phyloP scores from a whole-genome alignment of 2,888 invertebrate genomes.

The Hypena proboscidalis region DNA sequence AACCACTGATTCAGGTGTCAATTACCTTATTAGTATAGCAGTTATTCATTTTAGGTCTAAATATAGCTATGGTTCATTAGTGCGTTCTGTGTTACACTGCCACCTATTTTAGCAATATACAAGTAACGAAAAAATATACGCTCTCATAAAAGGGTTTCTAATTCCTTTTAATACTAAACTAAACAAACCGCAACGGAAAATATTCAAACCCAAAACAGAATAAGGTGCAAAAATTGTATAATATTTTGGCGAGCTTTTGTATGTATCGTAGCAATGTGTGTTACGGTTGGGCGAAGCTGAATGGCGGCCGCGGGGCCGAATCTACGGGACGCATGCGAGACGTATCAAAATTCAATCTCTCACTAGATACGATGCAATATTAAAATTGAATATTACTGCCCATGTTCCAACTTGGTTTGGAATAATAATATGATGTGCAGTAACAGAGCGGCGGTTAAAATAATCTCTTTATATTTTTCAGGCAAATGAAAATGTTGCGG shows the following conservation, averaged over 20 bases:
- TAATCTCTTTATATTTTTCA: neutral
- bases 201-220: neutral
- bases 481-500: neutral
- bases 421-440: constrained; percentile 27
- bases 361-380: constrained; percentile 65
- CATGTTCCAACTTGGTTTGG: constrained; percentile 35
- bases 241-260: constrained; percentile 14
- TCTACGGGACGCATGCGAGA: constrained; percentile 48
- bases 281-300: constrained; percentile 63
- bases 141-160: no score
- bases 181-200: no score
- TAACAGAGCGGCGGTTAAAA: neutral
- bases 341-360: constrained; percentile 78
- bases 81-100: no score
- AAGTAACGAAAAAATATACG: no score
- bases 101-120: no score
- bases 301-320: constrained; percentile 55
- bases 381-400: constrained; percentile 67
- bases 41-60: no score
- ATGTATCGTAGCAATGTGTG: constrained; percentile 34
- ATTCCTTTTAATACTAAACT: no score
- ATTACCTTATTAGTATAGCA: no score
- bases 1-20: no score
- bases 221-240: constrained; percentile 8
- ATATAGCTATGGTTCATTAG: no score